Conservation (phyloP, 2,888 invertebrate species). For the Lissonota sp. region DNA sequence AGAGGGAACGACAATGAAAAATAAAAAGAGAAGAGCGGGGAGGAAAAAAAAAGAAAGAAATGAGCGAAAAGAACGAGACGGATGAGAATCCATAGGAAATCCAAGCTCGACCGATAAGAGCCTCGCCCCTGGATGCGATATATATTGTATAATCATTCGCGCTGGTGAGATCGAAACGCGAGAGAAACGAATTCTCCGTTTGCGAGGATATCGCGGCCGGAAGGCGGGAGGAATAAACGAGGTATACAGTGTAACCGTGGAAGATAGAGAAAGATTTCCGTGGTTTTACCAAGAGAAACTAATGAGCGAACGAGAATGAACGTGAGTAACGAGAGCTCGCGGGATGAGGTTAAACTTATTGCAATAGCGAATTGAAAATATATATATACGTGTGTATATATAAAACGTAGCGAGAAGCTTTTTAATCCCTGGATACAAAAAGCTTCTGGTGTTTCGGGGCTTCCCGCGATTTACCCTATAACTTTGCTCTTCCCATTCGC, state of each 20-base stretch:
- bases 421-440: constrained; percentile 47
- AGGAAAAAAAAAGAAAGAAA: constrained; percentile 35
- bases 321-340: constrained; percentile 70
- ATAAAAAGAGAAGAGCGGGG: constrained; percentile 26
- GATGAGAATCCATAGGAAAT: constrained; percentile 61
- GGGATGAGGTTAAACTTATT: constrained; percentile 75
- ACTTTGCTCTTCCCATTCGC: not conserved
- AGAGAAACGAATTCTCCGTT: constrained; percentile 50
- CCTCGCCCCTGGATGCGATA: constrained; percentile 15
- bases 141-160: constrained; percentile 4
- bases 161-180: constrained; percentile 45
- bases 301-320: constrained; percentile 60
- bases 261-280: constrained; percentile 58
- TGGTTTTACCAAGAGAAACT: constrained; percentile 48
- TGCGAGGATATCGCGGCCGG: constrained; percentile 41
- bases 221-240: constrained; percentile 50
- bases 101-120: constrained; percentile 63
- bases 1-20: constrained; percentile 41
- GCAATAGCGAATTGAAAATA: constrained; percentile 78
- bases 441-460: constrained; percentile 24
- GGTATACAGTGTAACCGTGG: constrained; percentile 35
- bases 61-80: constrained; percentile 56
- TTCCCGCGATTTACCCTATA: constrained; percentile 15
- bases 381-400: constrained; percentile 68
- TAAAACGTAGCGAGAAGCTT: constrained; percentile 11